These are phyloP conservation scores for Spodoptera frugiperda DNA, from an alignment of 1,140 invertebrate genomes.

Conservation along the genomic window DNA sequence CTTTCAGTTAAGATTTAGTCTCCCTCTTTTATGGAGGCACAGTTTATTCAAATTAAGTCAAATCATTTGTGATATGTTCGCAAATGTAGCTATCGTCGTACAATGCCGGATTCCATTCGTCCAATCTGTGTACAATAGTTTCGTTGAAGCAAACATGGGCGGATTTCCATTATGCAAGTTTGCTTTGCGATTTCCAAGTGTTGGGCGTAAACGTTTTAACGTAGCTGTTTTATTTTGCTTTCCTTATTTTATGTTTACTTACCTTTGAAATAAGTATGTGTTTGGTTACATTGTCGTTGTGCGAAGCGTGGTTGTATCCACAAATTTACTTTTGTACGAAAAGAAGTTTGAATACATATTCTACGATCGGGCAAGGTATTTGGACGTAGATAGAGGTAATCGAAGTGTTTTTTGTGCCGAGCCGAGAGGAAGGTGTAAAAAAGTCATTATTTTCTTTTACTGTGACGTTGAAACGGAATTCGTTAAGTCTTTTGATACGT, in stretches of 20 bases:
- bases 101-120: constrained; percentile 27
- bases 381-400: constrained; percentile 5
- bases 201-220: constrained; percentile 16
- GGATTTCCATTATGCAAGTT: constrained; percentile 38
- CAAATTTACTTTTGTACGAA: constrained; percentile 25
- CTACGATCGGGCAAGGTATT: neutral
- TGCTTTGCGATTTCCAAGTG: constrained; percentile 33
- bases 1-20: constrained; percentile 17
- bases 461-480: neutral
- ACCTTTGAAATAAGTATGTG: constrained; percentile 7
- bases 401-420: neutral
- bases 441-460: neutral
- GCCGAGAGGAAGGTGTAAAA: no score
- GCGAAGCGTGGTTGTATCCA: constrained; percentile 4
- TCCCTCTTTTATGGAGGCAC: neutral
- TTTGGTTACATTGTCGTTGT: neutral
- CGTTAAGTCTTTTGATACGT: neutral
- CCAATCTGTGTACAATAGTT: constrained; percentile 18
- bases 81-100: constrained; percentile 13
- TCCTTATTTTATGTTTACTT: constrained; percentile 3
- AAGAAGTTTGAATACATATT: neutral
- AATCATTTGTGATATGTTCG: constrained; percentile 33
- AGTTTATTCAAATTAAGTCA: constrained; percentile 37
- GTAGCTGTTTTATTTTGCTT: constrained; percentile 19
- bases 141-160: constrained; percentile 21